Base-by-base conservation (phyloP, 1,140 invertebrate genomes). In the Asbolus verrucosus region DNA sequence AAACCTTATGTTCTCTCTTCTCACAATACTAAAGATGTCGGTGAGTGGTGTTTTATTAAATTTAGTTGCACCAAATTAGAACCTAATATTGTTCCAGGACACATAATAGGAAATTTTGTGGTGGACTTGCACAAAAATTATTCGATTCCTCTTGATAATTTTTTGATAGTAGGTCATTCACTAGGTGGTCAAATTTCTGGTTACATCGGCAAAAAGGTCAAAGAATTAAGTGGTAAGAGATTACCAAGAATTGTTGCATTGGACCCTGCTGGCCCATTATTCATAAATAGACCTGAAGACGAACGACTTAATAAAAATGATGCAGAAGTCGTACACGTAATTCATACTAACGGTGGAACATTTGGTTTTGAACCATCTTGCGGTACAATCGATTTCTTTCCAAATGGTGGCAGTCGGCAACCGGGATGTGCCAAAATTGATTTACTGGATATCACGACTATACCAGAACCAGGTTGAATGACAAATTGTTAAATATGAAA, bases 301-400 rank as follows among this genome's bases (percentile, higher is more conserved):
- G 21, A 69, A 36, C 36, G 80, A 66, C 73, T 84, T 15, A 74
- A 72, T 0, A 38, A 19, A 2, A 84, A 83, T 0, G 94, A 96
- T 78, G 95, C 95, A 0, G 76, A 84, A 5, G 95, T 96, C 77
- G 94, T 98, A 2, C 95, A 97, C 79, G 89, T 95, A 1, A 91
- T 97, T 61, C 95, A 98, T 77, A 94, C 94, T 0, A 93, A 96
- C 78, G 93, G 90, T 0, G 92, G 92, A 0, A 79, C 88, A 0
- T 86, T 94, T 54, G 92, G 93, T 0, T 89, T 90, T 62, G 86
- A 86, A 0, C 82, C 85, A 16, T 84, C 91, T 0, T 85, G 91
- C 73, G 94, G 91, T 2, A 91, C 95, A 77, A 91, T 91, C 0
- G 94, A 96, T 77, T 96, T 96, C 81, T 95, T 91, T 77, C 92